phyloP scores from a whole-genome alignment of 2,888 invertebrate genomes.

The Unio delphinus region DNA sequence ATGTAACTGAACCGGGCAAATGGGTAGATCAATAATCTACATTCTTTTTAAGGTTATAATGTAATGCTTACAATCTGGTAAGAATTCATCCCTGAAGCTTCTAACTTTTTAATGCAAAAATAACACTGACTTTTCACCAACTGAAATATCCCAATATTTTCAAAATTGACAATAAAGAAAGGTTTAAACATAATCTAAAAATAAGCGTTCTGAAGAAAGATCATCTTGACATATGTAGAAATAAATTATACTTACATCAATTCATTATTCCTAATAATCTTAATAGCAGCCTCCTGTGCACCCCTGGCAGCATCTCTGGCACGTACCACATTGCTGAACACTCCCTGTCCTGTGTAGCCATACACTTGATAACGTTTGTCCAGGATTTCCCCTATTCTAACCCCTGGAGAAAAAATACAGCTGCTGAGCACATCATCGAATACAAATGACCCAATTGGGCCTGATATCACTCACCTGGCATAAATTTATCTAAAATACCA shows the following conservation, averaged over 20 bases:
- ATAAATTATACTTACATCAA: constrained; percentile 83
- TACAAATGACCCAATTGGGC: not conserved
- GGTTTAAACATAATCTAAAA: too few relatives aligned
- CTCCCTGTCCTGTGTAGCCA: constrained; percentile 98
- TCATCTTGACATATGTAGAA: too few relatives aligned
- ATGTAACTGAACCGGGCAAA: too few relatives aligned
- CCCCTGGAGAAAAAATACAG: constrained; percentile 72
- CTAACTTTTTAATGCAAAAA: too few relatives aligned
- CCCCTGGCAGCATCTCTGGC: constrained; percentile 91
- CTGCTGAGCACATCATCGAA: not conserved
- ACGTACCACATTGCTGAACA: constrained; percentile 97
- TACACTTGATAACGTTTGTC: constrained; percentile 93
- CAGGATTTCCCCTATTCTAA: constrained; percentile 93
- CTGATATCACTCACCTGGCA: not conserved
- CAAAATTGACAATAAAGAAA: too few relatives aligned
- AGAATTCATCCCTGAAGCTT: too few relatives aligned
- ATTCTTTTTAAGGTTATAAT: too few relatives aligned
- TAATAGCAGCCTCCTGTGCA: constrained; percentile 93
- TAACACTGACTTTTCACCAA: too few relatives aligned
- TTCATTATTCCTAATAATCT: constrained; percentile 99
- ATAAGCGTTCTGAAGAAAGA: too few relatives aligned
- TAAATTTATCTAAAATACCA: not conserved
- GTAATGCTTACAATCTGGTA: too few relatives aligned
- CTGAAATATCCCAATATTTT: too few relatives aligned
- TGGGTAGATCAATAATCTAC: too few relatives aligned